phyloP scores from a whole-genome alignment of 2,113 vertebrate species.

The Agapornis roseicollis region DNA sequence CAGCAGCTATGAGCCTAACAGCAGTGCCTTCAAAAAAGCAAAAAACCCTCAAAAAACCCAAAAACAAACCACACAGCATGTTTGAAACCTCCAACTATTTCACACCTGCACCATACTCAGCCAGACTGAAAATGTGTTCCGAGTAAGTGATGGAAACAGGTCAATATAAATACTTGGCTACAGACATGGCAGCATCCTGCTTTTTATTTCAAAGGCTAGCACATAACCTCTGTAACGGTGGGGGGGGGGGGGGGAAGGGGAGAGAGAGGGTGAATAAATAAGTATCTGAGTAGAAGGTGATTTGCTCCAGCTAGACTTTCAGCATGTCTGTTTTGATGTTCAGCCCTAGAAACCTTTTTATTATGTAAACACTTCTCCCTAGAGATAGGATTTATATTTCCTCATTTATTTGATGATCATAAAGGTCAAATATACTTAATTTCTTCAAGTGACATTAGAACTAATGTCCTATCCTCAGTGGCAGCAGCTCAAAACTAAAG shows the following conservation, averaged over 20 bases:
- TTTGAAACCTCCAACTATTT: constrained; percentile 61
- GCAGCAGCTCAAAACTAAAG: background rate
- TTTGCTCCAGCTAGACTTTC: background rate
- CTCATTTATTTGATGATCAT: background rate
- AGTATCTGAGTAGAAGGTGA: background rate
- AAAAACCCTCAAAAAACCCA: background rate
- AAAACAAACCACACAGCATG: background rate
- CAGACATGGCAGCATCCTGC: background rate
- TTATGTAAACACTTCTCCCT: background rate
- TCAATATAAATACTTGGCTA: constrained; percentile 45
- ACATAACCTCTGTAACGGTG: background rate
- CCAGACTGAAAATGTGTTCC: constrained; percentile 32
- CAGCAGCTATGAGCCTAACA: background rate
- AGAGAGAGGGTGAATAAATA: background rate
- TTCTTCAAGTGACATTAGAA: constrained; percentile 17
- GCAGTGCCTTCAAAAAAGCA: background rate
- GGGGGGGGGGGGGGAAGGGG: background rate
- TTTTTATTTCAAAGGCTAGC: constrained; percentile 15
- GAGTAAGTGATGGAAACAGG: constrained; percentile 50
- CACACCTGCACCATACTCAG: constrained; percentile 31
- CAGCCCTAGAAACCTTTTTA: background rate
- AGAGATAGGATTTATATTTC: background rate
- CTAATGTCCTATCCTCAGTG: background rate
- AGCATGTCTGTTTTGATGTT: background rate
- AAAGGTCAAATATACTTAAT: constrained; percentile 22